phyloP scores from a whole-genome alignment of 2,113 vertebrate genomes.

The Trichomycterus rosablanca region DNA sequence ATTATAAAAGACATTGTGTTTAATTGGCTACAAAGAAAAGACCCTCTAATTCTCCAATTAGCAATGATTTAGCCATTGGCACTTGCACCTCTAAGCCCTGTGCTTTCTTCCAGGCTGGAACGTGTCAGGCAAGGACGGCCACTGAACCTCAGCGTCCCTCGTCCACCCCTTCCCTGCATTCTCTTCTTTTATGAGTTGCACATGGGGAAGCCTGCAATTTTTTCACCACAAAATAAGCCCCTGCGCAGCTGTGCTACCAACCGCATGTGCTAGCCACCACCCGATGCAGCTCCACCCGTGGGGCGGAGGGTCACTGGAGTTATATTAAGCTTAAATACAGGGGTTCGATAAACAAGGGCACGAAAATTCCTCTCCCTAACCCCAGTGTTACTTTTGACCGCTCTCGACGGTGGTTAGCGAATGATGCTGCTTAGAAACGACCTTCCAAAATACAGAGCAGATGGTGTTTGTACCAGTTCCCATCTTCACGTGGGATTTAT shows the following conservation, averaged over 20 bases:
- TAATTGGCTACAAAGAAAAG: no score
- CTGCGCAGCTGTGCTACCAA: constrained; percentile 71
- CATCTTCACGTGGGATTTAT: no score
- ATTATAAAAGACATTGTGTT: no score
- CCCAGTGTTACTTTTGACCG: constrained; percentile 67
- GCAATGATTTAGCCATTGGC: constrained; percentile 16
- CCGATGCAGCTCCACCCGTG: constrained; percentile 65
- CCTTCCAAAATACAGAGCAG: constrained; percentile 72
- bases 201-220: constrained; percentile 70
- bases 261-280: constrained; percentile 65
- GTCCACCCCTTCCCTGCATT: constrained; percentile 72
- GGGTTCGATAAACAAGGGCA: constrained; percentile 79
- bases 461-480: constrained; percentile 53
- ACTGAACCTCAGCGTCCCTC: constrained; percentile 70
- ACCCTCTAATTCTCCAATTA: background rate
- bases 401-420: constrained; percentile 68
- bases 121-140: constrained; percentile 73
- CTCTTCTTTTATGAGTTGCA: constrained; percentile 70
- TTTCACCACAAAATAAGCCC: constrained; percentile 77
- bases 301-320: constrained; percentile 76
- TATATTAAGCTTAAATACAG: constrained; percentile 85
- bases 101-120: constrained; percentile 24
- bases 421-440: constrained; percentile 60
- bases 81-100: constrained; percentile 20
- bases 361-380: constrained; percentile 63